These are phyloP conservation scores for Cydia fagiglandana DNA, from an alignment of 1,140 invertebrate genomes.

Conservation along the genomic window DNA sequence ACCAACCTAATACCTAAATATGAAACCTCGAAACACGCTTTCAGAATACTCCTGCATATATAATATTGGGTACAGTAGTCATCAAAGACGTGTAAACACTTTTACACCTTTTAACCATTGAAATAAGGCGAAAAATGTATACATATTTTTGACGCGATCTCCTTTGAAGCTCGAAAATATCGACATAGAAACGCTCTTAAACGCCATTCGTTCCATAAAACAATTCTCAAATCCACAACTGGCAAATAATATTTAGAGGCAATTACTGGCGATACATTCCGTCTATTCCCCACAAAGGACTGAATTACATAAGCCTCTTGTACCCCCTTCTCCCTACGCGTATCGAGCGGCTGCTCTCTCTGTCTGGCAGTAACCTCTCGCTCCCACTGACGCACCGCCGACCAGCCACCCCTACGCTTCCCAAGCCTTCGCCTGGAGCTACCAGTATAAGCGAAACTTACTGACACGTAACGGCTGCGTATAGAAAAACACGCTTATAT, in stretches of 20 bases:
- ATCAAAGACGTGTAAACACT: no score
- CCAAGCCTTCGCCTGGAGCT: neutral
- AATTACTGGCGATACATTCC: conserved; percentile 45
- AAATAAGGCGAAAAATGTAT: neutral
- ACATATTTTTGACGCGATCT: neutral
- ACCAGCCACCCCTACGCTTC: neutral
- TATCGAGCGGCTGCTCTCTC: conserved; percentile 59
- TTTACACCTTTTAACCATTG: neutral
- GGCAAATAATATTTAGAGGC: conserved; percentile 34
- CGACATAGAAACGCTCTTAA: neutral
- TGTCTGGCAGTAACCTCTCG: conserved; percentile 40
- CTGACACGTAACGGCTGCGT: neutral
- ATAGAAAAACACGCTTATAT: neutral
- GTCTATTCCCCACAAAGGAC: conserved; percentile 43
- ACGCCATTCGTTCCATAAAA: conserved; percentile 8
- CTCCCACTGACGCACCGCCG: conserved; percentile 35
- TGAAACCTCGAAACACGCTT: no score
- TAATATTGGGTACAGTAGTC: no score
- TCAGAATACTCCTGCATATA: no score
- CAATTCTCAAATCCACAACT: conserved; percentile 11
- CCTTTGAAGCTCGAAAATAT: neutral
- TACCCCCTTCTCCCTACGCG: conserved; percentile 48
- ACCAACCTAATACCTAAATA: no score
- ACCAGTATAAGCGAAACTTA: neutral
- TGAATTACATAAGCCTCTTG: conserved; percentile 62